Conservation (phyloP, 2,888 invertebrate species). For the Hydroisotoma schaefferi region DNA sequence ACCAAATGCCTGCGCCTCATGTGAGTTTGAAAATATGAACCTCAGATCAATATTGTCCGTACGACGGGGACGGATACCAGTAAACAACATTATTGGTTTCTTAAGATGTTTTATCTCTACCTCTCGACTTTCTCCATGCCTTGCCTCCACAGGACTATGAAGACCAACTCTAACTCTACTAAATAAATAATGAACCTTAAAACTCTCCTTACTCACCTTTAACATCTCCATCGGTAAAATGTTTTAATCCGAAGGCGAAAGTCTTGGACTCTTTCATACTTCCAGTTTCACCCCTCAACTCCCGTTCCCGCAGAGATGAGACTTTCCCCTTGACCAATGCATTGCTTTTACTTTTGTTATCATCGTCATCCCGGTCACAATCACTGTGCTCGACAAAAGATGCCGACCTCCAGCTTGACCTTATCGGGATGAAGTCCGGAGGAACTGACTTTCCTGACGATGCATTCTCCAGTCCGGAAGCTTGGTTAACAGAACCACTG, state of each 20-base stretch:
- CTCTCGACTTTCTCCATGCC: no score
- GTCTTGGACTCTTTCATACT: constrained; percentile 48
- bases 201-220: constrained; percentile 27
- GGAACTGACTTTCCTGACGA: constrained; percentile 31
- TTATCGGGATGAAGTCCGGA: constrained; percentile 39
- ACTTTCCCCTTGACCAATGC: constrained; percentile 17
- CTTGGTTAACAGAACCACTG: not conserved
- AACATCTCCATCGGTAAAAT: constrained; percentile 33
- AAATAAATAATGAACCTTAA: no score
- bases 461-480: not conserved
- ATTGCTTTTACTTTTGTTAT: constrained; percentile 21
- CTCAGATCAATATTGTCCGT: no score
- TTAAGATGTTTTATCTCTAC: no score
- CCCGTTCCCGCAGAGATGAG: constrained; percentile 11
- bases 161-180: no score
- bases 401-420: constrained; percentile 38
- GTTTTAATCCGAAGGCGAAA: constrained; percentile 43
- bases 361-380: constrained; percentile 20
- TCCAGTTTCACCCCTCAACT: constrained; percentile 33
- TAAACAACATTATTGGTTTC: no score
- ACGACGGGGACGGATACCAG: no score
- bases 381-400: constrained; percentile 26
- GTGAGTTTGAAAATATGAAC: no score
- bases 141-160: no score
- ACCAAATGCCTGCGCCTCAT: no score